Evolutionary conservation across 1,140 invertebrate genomes (phyloP).

Genomic region (Grapholita molesta): DNA sequence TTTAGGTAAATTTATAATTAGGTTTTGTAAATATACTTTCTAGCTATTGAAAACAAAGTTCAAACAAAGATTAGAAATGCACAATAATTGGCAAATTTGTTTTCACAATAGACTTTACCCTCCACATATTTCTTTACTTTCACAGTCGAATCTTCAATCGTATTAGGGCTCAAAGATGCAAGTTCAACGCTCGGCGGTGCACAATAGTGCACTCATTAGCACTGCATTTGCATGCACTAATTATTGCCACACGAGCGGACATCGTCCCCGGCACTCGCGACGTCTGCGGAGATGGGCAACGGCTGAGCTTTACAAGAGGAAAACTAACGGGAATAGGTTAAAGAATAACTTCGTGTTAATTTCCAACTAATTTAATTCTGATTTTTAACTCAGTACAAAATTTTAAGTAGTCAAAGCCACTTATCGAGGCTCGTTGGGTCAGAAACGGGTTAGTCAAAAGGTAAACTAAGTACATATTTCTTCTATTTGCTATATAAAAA

Average conservation of each 20-base stretch:
- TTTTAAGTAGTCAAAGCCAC: too few relatives aligned
- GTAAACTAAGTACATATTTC: too few relatives aligned
- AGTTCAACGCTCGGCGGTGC: not conserved
- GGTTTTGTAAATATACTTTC: too few relatives aligned
- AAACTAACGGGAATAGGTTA: too few relatives aligned
- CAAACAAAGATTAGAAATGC: not conserved
- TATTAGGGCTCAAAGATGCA: slow-evolving; percentile 3
- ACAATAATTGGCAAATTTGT: not conserved
- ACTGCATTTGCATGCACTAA: slow-evolving; percentile 25
- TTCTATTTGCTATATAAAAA: too few relatives aligned
- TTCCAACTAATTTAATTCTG: too few relatives aligned
- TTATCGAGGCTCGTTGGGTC: too few relatives aligned
- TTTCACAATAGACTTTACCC: not conserved
- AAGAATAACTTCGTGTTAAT: too few relatives aligned
- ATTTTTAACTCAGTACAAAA: too few relatives aligned
- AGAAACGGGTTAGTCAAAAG: too few relatives aligned
- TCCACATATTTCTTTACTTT: not conserved
- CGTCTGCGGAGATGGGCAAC: not conserved
- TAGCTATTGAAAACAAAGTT: not conserved
- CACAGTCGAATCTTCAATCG: slow-evolving; percentile 5
- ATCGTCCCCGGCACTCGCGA: slow-evolving; percentile 34
- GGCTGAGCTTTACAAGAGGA: too few relatives aligned
- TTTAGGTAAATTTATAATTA: too few relatives aligned
- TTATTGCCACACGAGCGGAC: slow-evolving; percentile 30
- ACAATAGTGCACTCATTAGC: slow-evolving; percentile 27